A percentile compares a stretch with the other conserved stretches of the same genome.
These are phyloP conservation scores for Nymphicus hollandicus DNA, from an alignment of 2,113 vertebrate genomes.

Conservation along the genomic window DNA sequence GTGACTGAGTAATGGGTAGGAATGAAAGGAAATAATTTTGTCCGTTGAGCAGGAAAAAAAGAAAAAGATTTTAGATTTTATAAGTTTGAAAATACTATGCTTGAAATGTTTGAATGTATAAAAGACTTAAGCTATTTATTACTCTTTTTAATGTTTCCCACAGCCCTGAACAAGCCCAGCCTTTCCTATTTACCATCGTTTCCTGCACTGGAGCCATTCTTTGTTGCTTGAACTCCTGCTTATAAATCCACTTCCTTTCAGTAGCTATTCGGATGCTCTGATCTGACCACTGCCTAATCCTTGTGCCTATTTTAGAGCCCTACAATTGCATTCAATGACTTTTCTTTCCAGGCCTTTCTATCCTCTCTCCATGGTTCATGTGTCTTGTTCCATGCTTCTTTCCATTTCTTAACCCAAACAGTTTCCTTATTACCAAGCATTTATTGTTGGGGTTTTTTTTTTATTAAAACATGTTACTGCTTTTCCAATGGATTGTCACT, in stretches of 20 bases:
- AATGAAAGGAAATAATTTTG: background rate
- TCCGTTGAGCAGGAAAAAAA: background rate
- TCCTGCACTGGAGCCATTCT: background rate
- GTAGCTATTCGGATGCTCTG: background rate
- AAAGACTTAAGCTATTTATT: background rate
- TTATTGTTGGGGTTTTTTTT: background rate
- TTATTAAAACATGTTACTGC: background rate
- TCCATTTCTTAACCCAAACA: background rate
- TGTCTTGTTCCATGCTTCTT: background rate
- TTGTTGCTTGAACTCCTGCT: background rate
- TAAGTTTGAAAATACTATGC: background rate
- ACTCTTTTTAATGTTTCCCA: background rate
- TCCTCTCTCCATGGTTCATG: background rate
- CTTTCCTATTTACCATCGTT: background rate
- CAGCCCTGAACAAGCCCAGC: background rate
- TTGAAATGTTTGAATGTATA: background rate
- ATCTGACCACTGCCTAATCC: background rate
- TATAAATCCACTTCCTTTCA: background rate
- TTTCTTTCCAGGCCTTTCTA: background rate
- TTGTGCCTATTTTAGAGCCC: background rate
- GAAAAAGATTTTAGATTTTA: background rate
- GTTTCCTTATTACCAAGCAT: background rate
- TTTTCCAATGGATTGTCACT: background rate
- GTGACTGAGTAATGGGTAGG: background rate
- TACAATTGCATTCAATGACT: background rate